phyloP scores from a whole-genome alignment of 2,888 invertebrate species.

The Epirrita christyi region DNA sequence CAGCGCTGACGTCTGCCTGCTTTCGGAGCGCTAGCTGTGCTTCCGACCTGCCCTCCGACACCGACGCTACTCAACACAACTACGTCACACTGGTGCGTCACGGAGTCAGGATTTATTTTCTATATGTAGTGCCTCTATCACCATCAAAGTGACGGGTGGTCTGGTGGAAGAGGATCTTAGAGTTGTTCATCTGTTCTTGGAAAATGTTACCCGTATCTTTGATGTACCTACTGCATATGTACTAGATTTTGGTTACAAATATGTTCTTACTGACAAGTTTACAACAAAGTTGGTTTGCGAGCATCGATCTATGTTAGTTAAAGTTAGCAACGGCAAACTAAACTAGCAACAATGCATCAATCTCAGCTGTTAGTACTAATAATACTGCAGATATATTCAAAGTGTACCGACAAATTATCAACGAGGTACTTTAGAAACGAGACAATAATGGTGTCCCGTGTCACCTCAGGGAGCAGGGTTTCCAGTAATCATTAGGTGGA shows the following conservation, averaged over 20 bases:
- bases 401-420: constrained; percentile 1
- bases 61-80: constrained; percentile 57
- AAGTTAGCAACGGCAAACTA: constrained; percentile 23
- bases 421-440: constrained; percentile 10
- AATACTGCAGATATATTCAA: constrained; percentile 9
- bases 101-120: constrained; percentile 4
- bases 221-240: too few relatives aligned
- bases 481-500: constrained; percentile 53
- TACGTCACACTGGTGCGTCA: constrained; percentile 32
- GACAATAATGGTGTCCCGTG: constrained; percentile 44
- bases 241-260: too few relatives aligned
- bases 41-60: constrained; percentile 77
- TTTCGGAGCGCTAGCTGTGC: constrained; percentile 68
- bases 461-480: constrained; percentile 46
- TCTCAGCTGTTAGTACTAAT: constrained; percentile 13
- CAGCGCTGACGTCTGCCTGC: constrained; percentile 70
- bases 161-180: too few relatives aligned
- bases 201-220: too few relatives aligned
- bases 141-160: too few relatives aligned
- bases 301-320: constrained; percentile 23
- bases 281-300: constrained; percentile 11
- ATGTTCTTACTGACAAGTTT: constrained; percentile 7
- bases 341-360: constrained; percentile 22
- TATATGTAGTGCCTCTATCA: too few relatives aligned
- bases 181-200: too few relatives aligned